Evolutionary conservation across 2,888 invertebrate genomes (phyloP).

Genomic region (Ommatoiulus sabulosus): DNA sequence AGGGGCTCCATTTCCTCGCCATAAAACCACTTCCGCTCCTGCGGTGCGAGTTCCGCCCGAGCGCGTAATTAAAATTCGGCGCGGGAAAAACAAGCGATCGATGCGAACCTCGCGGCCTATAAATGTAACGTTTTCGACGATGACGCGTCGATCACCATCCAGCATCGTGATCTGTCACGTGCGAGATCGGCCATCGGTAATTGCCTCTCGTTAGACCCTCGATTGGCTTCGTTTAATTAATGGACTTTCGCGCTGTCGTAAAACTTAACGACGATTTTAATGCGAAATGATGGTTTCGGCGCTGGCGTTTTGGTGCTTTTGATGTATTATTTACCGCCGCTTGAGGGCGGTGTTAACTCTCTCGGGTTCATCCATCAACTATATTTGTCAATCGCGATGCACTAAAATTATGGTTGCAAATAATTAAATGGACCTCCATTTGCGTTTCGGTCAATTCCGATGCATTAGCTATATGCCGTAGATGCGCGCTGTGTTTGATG

Average conservation of each 20-base stretch:
- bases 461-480: no score
- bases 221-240: constrained; percentile 4
- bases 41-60: neutral
- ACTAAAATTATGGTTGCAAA: no score
- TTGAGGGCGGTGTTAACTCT: neutral
- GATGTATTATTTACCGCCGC: neutral
- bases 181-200: neutral
- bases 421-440: no score
- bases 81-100: neutral
- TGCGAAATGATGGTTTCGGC: neutral
- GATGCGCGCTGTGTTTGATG: no score
- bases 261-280: neutral
- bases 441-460: neutral
- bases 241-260: neutral
- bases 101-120: neutral
- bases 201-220: neutral
- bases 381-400: no score
- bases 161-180: neutral
- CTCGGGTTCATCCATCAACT: neutral
- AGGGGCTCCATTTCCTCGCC: neutral
- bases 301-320: neutral
- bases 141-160: neutral
- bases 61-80: neutral
- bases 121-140: neutral
- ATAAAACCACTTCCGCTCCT: constrained; percentile 18